Evolutionary conservation across 2,797 vertebrate species (phyloP).

Genomic region (Rhinichthys osculus): DNA sequence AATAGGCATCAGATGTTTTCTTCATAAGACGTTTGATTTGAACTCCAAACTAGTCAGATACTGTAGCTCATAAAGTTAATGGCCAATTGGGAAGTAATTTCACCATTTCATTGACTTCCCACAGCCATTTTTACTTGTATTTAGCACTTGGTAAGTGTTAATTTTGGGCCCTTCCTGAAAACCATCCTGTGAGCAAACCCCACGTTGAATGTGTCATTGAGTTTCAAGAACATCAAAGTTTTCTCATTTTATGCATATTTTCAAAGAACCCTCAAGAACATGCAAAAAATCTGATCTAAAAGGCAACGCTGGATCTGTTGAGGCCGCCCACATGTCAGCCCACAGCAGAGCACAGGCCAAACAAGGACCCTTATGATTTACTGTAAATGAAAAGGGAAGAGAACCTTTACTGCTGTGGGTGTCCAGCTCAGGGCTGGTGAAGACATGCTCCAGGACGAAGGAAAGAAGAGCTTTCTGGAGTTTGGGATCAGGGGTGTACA

Average conservation of each 20-base stretch:
- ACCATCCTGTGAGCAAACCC: neutral
- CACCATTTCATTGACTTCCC: neutral
- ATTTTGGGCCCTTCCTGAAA: neutral
- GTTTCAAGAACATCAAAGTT: neutral
- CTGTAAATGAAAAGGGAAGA: neutral
- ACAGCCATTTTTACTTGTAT: neutral
- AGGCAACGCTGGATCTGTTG: neutral
- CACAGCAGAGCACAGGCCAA: neutral
- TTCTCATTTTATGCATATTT: neutral
- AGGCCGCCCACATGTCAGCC: neutral
- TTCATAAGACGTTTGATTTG: neutral
- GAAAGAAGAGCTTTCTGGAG: slow-evolving; percentile 86
- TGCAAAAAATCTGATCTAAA: neutral
- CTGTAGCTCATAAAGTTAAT: neutral
- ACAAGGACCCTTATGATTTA: neutral
- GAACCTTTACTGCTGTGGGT: slow-evolving; percentile 70
- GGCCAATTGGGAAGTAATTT: neutral
- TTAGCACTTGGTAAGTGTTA: neutral
- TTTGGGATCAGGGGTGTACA: slow-evolving; percentile 80
- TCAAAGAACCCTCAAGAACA: neutral
- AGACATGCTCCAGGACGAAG: slow-evolving; percentile 82
- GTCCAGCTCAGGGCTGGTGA: slow-evolving; percentile 74
- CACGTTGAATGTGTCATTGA: neutral
- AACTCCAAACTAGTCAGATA: neutral
- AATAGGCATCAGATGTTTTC: slow-evolving; percentile 2